Percentiles rank a stretch among this genome's conserved stretches.
phyloP scores from a whole-genome alignment of 2,113 vertebrate species.

The Podilymbus podiceps region DNA sequence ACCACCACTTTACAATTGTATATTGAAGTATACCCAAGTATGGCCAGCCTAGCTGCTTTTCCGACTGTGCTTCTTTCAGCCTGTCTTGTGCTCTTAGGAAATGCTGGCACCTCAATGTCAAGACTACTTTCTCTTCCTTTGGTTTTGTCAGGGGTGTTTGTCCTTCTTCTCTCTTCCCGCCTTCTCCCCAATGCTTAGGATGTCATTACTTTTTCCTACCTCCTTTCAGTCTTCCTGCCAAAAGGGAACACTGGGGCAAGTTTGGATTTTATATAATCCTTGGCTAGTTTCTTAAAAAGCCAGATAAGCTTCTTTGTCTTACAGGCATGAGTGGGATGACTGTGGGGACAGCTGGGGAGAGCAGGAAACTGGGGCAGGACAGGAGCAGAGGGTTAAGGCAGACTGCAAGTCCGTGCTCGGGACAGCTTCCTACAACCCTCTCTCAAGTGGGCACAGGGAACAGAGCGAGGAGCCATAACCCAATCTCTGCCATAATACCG shows the following conservation, averaged over 20 bases:
- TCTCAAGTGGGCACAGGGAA: background rate
- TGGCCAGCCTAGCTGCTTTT: background rate
- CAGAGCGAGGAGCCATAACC: background rate
- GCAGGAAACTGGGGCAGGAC: background rate
- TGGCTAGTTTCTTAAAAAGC: background rate
- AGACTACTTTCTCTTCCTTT: background rate
- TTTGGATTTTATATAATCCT: background rate
- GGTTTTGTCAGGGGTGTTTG: background rate
- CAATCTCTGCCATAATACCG: background rate
- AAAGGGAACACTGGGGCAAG: background rate
- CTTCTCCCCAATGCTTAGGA: background rate
- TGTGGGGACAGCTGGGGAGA: background rate
- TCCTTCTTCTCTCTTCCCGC: background rate
- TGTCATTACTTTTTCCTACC: background rate
- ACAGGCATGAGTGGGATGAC: background rate
- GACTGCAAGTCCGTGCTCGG: rapidly evolving
- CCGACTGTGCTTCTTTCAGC: background rate
- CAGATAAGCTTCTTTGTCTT: background rate
- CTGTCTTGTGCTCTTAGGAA: background rate
- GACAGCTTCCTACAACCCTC: background rate
- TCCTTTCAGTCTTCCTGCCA: background rate
- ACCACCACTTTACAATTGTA: background rate
- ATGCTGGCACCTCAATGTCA: background rate
- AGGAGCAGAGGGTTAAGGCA: background rate
- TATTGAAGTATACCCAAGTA: background rate